A percentile compares a stretch with the other conserved stretches of the same genome.
Evolutionary conservation across 2,888 invertebrate species (phyloP).

Genomic region (Herminia tarsipennalis): DNA sequence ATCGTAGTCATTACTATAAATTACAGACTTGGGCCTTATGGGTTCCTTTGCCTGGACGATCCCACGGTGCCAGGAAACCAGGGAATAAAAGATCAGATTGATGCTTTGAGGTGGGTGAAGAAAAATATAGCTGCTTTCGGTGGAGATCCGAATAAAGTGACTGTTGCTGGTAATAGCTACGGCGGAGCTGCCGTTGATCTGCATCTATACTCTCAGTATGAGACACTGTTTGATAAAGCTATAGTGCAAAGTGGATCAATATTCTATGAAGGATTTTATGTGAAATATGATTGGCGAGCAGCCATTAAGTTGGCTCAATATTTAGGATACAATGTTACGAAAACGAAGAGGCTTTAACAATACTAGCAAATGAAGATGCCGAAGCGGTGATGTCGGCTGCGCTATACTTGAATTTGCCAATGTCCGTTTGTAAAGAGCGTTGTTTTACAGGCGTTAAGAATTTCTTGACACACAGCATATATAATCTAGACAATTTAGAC

Average conservation of each 20-base stretch:
- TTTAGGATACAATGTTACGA: constrained; percentile 41
- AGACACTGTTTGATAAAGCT: too few species aligned
- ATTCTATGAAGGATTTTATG: too few species aligned
- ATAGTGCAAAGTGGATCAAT: too few species aligned
- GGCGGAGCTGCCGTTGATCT: constrained; percentile 63
- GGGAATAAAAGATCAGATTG: constrained; percentile 66
- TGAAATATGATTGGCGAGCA: too few species aligned
- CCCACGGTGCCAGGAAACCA: constrained; percentile 59
- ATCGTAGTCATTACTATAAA: constrained; percentile 58
- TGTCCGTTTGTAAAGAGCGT: too few species aligned
- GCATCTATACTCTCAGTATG: constrained; percentile 55
- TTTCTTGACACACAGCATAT: constrained; percentile 51
- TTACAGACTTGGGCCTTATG: constrained; percentile 68
- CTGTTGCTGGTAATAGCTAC: constrained; percentile 68
- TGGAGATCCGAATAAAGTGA: constrained; percentile 57
- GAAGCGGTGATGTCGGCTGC: constrained; percentile 48
- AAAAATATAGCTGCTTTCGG: constrained; percentile 64
- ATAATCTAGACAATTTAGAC: constrained; percentile 36
- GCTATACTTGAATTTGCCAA: constrained; percentile 34
- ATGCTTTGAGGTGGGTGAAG: constrained; percentile 63
- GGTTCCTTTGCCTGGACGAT: constrained; percentile 65
- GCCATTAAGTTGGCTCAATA: too few species aligned
- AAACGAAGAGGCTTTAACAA: constrained; percentile 46
- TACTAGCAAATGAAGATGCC: constrained; percentile 46
- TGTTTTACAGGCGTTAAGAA: constrained; percentile 43